Conservation (phyloP, 2,113 vertebrate genomes). For the Parus major region DNA sequence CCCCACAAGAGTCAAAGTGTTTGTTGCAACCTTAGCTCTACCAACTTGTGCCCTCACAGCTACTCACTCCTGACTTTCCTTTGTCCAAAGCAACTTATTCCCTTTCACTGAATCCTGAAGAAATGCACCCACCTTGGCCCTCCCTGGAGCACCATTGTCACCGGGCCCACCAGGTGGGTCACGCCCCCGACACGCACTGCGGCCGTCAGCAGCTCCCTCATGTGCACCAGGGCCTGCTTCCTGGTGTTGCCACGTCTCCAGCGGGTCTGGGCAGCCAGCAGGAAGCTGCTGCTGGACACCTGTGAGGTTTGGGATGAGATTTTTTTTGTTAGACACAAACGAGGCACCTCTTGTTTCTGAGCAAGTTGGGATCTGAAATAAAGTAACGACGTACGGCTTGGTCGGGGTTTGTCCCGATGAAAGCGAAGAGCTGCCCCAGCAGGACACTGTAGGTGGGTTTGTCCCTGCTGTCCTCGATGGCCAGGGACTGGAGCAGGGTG, state of each 20-base stretch:
- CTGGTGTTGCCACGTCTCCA: slow-evolving; percentile 93
- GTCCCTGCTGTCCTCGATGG: slow-evolving; percentile 90
- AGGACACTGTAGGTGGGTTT: slow-evolving; percentile 95
- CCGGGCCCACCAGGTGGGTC: slow-evolving; percentile 93
- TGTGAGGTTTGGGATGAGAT: background rate
- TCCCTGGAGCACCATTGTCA: slow-evolving; percentile 97
- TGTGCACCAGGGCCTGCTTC: slow-evolving; percentile 94
- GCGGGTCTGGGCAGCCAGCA: slow-evolving; percentile 93
- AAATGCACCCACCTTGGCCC: slow-evolving; percentile 85
- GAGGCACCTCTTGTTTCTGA: background rate
- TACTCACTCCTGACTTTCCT: background rate
- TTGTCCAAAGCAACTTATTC: accelerated
- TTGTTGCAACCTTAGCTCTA: background rate
- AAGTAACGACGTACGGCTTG: slow-evolving; percentile 80
- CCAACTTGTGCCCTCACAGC: background rate
- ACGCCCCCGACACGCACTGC: slow-evolving; percentile 94
- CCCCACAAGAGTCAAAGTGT: background rate
- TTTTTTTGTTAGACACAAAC: background rate
- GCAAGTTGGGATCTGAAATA: accelerated
- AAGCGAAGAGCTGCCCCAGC: slow-evolving; percentile 94
- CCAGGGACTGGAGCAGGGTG: slow-evolving; percentile 91
- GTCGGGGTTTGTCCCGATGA: slow-evolving; percentile 96
- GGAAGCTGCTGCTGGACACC: slow-evolving; percentile 97
- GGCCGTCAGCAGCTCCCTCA: slow-evolving; percentile 93
- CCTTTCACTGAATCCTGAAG: background rate